A percentile compares a stretch with the other conserved stretches of the same genome.
These are phyloP conservation scores for Bradypodion ventrale DNA, from an alignment of 2,797 vertebrate genomes.

Conservation along the genomic window DNA sequence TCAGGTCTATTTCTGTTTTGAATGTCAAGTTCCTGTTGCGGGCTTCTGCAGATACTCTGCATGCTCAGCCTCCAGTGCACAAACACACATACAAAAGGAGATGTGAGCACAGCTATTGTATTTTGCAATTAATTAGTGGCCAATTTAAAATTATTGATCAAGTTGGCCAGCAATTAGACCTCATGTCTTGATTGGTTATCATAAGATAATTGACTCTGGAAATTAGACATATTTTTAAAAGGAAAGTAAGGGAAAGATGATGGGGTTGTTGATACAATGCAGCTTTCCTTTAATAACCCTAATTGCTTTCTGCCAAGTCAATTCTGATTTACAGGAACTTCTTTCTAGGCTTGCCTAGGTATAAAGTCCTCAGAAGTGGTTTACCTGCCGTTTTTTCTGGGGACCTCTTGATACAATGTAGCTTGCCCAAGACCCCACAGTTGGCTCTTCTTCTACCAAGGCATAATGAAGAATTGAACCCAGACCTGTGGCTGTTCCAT, in stretches of 20 bases:
- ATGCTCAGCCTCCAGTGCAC: neutral
- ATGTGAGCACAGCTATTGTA: conserved; percentile 2
- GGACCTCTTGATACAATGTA: no score
- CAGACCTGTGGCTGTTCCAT: no score
- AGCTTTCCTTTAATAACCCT: neutral
- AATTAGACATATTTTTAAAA: neutral
- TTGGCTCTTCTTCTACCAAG: no score
- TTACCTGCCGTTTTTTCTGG: no score
- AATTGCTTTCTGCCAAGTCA: no score
- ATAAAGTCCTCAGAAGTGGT: no score
- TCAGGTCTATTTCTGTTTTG: conserved; percentile 8
- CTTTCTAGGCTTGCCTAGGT: no score
- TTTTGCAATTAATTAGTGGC: conserved; percentile 20
- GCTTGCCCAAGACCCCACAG: no score
- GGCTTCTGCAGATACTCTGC: neutral
- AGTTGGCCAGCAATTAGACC: conserved; percentile 25
- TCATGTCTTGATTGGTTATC: conserved; percentile 9
- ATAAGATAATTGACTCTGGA: neutral
- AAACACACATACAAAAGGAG: neutral
- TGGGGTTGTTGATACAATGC: neutral
- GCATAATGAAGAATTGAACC: no score
- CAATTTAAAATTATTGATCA: conserved; percentile 36
- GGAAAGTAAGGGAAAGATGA: neutral
- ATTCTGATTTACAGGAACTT: no score
- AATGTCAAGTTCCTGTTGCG: neutral